These are phyloP conservation scores for Orius insidiosus DNA, from an alignment of 1,140 invertebrate genomes.

Conservation along the genomic window DNA sequence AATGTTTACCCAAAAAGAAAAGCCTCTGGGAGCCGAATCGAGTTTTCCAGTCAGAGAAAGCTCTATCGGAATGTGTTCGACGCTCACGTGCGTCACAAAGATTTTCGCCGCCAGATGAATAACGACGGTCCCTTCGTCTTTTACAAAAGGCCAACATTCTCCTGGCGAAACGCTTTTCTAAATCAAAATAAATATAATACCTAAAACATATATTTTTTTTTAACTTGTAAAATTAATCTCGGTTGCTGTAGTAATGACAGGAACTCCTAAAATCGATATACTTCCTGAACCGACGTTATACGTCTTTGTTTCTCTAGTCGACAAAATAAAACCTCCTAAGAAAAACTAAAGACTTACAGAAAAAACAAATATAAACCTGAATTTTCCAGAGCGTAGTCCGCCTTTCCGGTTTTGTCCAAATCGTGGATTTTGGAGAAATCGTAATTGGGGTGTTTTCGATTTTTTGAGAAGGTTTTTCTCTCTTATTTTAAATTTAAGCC, in stretches of 20 bases:
- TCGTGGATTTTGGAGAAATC: conserved; percentile 8
- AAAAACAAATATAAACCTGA: background rate
- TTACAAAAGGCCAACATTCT: conserved; percentile 76
- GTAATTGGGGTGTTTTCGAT: no score
- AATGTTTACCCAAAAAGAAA: conserved; percentile 22
- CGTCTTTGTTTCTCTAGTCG: background rate
- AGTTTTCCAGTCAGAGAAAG: conserved; percentile 41
- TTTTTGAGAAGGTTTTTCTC: no score
- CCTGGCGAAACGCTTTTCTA: conserved; percentile 35
- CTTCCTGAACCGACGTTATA: background rate
- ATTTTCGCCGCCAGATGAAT: conserved; percentile 45
- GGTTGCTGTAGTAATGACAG: no score
- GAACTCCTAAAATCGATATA: no score
- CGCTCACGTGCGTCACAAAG: conserved; percentile 44
- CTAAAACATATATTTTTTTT: background rate
- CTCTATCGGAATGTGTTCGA: conserved; percentile 57
- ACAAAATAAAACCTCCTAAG: no score
- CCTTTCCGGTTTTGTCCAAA: conserved; percentile 16
- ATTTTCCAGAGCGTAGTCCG: conserved; percentile 14
- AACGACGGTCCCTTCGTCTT: conserved; percentile 25
- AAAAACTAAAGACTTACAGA: no score
- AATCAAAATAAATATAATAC: background rate
- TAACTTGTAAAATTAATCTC: background rate
- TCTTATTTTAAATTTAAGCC: no score
- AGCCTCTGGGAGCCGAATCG: conserved; percentile 26